Conservation (phyloP, 2,888 invertebrate species). For the Drosophila stalkeri region DNA sequence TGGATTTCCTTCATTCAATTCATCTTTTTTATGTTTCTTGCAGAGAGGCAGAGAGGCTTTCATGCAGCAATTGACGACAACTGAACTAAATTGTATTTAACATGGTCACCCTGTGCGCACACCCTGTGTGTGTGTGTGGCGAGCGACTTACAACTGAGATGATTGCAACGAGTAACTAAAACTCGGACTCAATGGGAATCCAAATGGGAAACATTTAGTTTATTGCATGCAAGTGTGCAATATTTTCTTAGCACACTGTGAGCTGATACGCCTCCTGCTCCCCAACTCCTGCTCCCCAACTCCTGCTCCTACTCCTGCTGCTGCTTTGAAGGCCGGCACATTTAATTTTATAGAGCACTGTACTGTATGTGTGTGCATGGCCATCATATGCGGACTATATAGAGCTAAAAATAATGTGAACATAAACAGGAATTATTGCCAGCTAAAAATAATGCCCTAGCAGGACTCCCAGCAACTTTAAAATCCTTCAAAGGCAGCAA, state of each 20-base stretch:
- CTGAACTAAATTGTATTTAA: not conserved
- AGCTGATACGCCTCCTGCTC: not conserved
- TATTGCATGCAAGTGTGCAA: constrained; percentile 52
- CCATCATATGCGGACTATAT: constrained; percentile 37
- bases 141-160: constrained; percentile 1
- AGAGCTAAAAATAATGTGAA: constrained; percentile 70
- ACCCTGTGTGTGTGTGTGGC: constrained; percentile 5
- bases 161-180: constrained; percentile 28
- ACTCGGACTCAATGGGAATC: constrained; percentile 39
- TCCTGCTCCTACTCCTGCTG: not conserved
- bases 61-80: constrained; percentile 1
- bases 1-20: not conserved
- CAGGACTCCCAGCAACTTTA: constrained; percentile 37
- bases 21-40: not conserved
- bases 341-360: constrained; percentile 62
- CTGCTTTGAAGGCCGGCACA: constrained; percentile 47
- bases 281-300: not conserved
- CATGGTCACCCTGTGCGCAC: constrained; percentile 15
- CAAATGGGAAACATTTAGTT: constrained; percentile 53
- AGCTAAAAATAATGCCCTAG: constrained; percentile 50
- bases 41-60: too few relatives aligned
- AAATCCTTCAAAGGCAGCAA: constrained; percentile 28
- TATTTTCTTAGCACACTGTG: constrained; percentile 39
- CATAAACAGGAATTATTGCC: constrained; percentile 77
- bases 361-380: constrained; percentile 21